Conservation (phyloP, 2,888 invertebrate species). For the Stenotaenia linearis region DNA sequence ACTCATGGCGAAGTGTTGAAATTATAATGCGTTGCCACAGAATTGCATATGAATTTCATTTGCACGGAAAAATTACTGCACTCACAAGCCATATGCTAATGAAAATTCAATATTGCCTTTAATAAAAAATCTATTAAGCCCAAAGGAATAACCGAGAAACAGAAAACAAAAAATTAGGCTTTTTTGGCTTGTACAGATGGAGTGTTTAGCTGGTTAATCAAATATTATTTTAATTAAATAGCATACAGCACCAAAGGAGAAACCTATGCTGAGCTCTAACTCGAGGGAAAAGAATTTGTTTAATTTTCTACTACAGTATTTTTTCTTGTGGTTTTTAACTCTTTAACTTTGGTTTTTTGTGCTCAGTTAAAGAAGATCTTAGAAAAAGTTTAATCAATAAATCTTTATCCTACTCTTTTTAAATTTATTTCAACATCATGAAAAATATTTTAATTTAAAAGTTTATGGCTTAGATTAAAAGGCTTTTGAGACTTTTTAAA, state of each 20-base stretch:
- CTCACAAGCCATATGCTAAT: background rate
- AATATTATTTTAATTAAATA: background rate
- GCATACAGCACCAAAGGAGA: background rate
- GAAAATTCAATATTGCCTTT: background rate
- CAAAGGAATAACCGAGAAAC: background rate
- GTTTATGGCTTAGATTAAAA: background rate
- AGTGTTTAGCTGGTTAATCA: background rate
- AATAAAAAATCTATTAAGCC: background rate
- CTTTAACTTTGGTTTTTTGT: background rate
- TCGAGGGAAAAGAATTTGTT: background rate
- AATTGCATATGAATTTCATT: background rate
- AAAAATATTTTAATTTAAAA: background rate
- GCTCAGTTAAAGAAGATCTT: background rate
- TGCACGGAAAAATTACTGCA: background rate
- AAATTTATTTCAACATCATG: background rate
- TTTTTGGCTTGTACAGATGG: background rate
- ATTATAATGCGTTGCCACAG: constrained; percentile 3
- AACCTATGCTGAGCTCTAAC: background rate
- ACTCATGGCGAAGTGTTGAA: background rate
- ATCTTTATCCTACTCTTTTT: background rate
- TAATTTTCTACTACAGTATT: background rate
- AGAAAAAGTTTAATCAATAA: background rate
- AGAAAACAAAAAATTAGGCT: background rate
- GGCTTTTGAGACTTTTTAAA: background rate
- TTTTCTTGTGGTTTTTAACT: background rate